Evolutionary conservation across 2,797 vertebrate genomes (phyloP), one percentile per base, ranked within the genome.

Genomic region (Fistularia commersonii): DNA sequence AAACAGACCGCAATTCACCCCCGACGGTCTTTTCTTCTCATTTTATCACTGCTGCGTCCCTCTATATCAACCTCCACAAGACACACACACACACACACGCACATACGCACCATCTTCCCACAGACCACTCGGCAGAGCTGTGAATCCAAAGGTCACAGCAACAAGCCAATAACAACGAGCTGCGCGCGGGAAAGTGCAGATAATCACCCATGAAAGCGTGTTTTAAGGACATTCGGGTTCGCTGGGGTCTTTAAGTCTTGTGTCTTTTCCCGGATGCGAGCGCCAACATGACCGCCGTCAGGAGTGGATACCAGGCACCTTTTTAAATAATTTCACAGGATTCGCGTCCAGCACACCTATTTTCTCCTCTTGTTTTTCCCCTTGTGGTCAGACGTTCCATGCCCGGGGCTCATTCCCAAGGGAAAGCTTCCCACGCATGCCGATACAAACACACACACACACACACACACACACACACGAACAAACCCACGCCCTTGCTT

Each of bases 331-430:
- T 32, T 12, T 56, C 13, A 13, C 57, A 41, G 58, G 57, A 51
- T 73, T 61, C 31, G 5, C 11, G 45, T 72, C 67, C 48, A 40
- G 49, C 50, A 59, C 54, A 73, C 34, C 61, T 31, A n/a, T 45
- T 50, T 43, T 36, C 49, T 59, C 14, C 45, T 15, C 57, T 74
- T 80, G 62, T 76, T 79, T 83, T 73, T 51, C 50, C 42, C 62
- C 38, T 6, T 32, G 70, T 67, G 23, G 23, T 23, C 23, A 69
- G 76, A 63, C 12, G 32, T 66, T 77, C 38, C 34, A 51, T 1
- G 72, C 80, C 76, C 42, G 35, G 42, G 80, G 78, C 73, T 54
- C 51, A 64, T 79, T 86, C 76, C 75, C 79, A 73, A 70, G 67
- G 61, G 71, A 82, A 72, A 50, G 5, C 47, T 77, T 79, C 54